phyloP scores from a whole-genome alignment of 2,113 vertebrate species.

The Lagopus muta region DNA sequence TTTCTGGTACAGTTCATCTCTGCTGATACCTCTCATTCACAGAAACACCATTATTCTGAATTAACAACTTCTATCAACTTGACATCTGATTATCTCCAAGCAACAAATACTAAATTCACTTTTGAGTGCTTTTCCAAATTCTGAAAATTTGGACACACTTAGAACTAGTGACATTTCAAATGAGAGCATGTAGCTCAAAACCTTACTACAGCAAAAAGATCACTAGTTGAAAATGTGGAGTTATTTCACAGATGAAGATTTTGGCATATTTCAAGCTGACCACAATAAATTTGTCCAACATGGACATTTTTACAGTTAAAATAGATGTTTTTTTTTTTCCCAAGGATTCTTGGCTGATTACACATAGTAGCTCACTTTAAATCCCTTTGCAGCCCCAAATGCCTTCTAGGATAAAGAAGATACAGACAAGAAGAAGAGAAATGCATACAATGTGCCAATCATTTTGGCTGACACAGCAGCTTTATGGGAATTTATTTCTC shows the following conservation, averaged over 20 bases:
- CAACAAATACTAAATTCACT: neutral
- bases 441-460: neutral
- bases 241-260: conserved; percentile 2
- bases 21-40: neutral
- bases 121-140: neutral
- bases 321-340: neutral
- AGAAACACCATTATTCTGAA: neutral
- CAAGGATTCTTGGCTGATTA: neutral
- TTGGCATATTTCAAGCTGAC: neutral
- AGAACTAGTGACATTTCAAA: neutral
- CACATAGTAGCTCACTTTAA: neutral
- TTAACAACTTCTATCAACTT: neutral
- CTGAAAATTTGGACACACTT: neutral
- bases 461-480: neutral
- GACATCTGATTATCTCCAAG: neutral
- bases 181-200: neutral
- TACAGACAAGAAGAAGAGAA: neutral
- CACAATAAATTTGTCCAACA: neutral
- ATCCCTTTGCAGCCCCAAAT: neutral
- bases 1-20: neutral
- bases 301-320: neutral
- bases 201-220: neutral
- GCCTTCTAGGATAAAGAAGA: neutral
- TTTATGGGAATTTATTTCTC: neutral
- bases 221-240: neutral